Conservation (phyloP, 64 coral and sea anemone genomes). For the Stichodactyla helianthus region DNA sequence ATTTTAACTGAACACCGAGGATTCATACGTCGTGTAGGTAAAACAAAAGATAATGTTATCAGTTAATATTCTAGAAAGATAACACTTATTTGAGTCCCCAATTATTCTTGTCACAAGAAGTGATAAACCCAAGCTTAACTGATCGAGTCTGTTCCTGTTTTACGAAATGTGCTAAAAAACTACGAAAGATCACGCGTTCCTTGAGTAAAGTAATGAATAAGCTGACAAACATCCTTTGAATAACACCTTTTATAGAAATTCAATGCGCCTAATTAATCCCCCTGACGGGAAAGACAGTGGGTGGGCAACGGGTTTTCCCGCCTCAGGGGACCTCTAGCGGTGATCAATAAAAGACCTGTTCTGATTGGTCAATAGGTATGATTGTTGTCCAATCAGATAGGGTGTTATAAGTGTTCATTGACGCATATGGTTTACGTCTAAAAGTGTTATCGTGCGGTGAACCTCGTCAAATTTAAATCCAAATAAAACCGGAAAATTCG, state of each 20-base stretch:
- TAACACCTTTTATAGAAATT: background rate
- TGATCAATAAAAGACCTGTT: background rate
- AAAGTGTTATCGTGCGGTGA: constrained; percentile 1
- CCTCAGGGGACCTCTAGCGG: constrained; percentile 1
- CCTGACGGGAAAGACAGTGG: constrained; percentile 6
- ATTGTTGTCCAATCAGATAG: background rate
- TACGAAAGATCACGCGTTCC: background rate
- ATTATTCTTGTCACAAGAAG: background rate
- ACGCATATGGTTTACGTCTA: constrained; percentile 5
- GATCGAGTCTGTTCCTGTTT: background rate
- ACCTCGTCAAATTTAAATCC: constrained; percentile 1
- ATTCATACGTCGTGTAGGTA: background rate
- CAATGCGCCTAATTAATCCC: background rate
- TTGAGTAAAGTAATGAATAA: constrained; percentile 1
- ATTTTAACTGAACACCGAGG: too few relatives aligned
- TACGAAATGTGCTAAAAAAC: background rate
- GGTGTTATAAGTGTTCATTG: constrained; percentile 10
- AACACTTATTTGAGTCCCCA: background rate
- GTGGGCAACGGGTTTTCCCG: constrained; percentile 18
- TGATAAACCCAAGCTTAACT: background rate
- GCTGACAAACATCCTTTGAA: background rate
- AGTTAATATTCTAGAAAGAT: background rate
- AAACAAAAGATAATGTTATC: background rate
- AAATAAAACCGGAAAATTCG: constrained; percentile 5
- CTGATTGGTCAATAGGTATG: background rate